Percentiles rank a stretch among this genome's conserved stretches.
phyloP scores from a whole-genome alignment of 2,888 invertebrate genomes.

The Eledone cirrhosa region DNA sequence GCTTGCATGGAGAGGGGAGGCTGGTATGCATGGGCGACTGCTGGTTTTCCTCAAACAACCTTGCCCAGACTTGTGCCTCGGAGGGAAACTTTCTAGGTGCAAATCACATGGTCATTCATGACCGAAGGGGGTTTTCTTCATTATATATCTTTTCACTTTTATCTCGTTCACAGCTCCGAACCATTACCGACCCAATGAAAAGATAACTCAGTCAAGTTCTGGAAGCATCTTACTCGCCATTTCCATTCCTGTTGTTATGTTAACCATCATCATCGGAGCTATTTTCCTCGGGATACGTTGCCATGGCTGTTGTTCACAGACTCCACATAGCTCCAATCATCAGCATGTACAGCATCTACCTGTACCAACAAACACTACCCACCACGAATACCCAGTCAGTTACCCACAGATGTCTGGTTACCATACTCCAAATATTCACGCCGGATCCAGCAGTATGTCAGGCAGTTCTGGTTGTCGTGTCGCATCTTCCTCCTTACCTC shows the following conservation, averaged over 20 bases:
- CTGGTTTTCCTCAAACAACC: too few relatives aligned
- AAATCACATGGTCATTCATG: too few relatives aligned
- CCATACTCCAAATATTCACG: neutral
- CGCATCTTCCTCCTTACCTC: neutral
- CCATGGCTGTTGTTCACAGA: slow-evolving; percentile 35
- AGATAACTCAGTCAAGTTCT: neutral
- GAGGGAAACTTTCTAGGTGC: too few relatives aligned
- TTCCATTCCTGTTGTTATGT: slow-evolving; percentile 55
- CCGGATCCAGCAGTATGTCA: slow-evolving; percentile 20
- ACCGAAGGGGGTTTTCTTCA: too few relatives aligned
- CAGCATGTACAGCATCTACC: slow-evolving; percentile 39
- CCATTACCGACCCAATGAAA: slow-evolving; percentile 13
- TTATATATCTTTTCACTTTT: slow-evolving; percentile 18
- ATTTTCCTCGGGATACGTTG: slow-evolving; percentile 49
- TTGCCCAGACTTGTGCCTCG: too few relatives aligned
- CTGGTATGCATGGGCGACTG: too few relatives aligned
- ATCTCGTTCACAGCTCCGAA: slow-evolving; percentile 30
- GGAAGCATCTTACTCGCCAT: slow-evolving; percentile 57
- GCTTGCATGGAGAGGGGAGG: too few relatives aligned
- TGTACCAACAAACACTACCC: slow-evolving; percentile 39
- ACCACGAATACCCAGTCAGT: neutral
- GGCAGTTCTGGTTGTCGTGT: slow-evolving; percentile 5
- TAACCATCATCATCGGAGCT: slow-evolving; percentile 50
- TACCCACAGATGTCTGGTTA: neutral
- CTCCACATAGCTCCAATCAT: slow-evolving; percentile 33